Evolutionary conservation across 2,113 vertebrate species (phyloP).

Genomic region (Accipiter virgatus): DNA sequence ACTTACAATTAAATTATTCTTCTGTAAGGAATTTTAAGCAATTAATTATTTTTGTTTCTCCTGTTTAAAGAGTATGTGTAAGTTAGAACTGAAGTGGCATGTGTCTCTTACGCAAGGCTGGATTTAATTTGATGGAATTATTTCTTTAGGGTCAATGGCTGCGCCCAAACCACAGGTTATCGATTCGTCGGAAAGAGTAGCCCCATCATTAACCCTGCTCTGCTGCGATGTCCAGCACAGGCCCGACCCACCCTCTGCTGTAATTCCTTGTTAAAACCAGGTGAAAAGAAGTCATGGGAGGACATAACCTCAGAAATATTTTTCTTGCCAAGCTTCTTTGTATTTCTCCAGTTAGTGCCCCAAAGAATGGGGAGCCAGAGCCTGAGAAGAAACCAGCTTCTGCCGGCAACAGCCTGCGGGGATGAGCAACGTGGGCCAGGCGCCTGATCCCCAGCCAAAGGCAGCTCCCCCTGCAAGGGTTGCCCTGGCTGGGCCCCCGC

Average conservation of each 20-base stretch:
- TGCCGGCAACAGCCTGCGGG: rapidly evolving
- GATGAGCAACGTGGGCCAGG: not conserved
- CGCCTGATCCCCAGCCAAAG: not conserved
- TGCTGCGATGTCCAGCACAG: not conserved
- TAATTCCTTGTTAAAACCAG: not conserved
- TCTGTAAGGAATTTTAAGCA: not conserved
- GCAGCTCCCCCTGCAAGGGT: not conserved
- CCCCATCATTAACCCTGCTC: not conserved
- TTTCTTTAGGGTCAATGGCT: not conserved
- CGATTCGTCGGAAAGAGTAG: rapidly evolving
- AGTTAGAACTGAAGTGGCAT: not conserved
- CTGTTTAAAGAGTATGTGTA: not conserved
- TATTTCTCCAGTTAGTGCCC: not conserved
- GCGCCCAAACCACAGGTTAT: not conserved
- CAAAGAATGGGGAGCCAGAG: not conserved
- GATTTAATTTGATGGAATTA: not conserved
- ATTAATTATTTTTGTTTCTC: not conserved
- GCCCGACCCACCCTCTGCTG: not conserved
- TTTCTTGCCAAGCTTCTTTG: not conserved
- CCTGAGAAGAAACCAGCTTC: not conserved
- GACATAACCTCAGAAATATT: not conserved
- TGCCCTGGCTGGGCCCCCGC: not conserved
- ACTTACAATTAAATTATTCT: not conserved
- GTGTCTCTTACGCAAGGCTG: not conserved
- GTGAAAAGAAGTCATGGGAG: not conserved